phyloP scores from a whole-genome alignment of 1,140 invertebrate genomes.

The Danaus melanippus region DNA sequence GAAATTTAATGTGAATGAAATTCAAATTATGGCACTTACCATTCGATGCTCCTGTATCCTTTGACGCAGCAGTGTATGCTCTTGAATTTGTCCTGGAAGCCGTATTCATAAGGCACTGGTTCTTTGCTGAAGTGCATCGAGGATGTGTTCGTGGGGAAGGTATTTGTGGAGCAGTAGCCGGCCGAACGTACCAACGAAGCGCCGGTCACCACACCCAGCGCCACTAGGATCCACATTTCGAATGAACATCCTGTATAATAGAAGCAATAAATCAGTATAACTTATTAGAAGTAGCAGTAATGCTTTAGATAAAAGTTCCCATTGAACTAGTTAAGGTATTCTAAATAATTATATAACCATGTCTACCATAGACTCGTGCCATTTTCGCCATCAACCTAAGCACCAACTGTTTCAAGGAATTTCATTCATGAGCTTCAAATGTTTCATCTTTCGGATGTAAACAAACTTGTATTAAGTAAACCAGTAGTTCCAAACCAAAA shows the following conservation, averaged over 20 bases:
- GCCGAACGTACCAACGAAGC: conserved; percentile 29
- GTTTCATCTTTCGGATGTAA: too few species aligned
- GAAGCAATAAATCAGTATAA: too few species aligned
- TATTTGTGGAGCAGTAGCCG: conserved; percentile 62
- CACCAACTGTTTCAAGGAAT: too few species aligned
- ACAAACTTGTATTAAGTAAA: too few species aligned
- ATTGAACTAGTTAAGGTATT: too few species aligned
- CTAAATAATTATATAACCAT: too few species aligned
- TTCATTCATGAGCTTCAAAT: too few species aligned
- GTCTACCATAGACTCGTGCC: too few species aligned
- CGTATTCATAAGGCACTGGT: conserved; percentile 76
- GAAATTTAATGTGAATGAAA: conserved; percentile 32
- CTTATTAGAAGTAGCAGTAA: too few species aligned
- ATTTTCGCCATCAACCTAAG: too few species aligned
- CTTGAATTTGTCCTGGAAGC: conserved; percentile 79
- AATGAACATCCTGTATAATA: conserved; percentile 35
- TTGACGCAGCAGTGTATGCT: conserved; percentile 82
- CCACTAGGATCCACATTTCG: conserved; percentile 38
- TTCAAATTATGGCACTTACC: conserved; percentile 71
- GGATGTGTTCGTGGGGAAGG: conserved; percentile 55
- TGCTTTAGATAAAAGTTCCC: too few species aligned
- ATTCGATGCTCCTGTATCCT: conserved; percentile 83
- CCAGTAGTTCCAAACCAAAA: too few species aligned
- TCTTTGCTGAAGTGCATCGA: conserved; percentile 81
- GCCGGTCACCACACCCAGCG: conserved; percentile 30